Evolutionary conservation across 2,888 invertebrate species (phyloP).

Genomic region (Aphodius granarius): DNA sequence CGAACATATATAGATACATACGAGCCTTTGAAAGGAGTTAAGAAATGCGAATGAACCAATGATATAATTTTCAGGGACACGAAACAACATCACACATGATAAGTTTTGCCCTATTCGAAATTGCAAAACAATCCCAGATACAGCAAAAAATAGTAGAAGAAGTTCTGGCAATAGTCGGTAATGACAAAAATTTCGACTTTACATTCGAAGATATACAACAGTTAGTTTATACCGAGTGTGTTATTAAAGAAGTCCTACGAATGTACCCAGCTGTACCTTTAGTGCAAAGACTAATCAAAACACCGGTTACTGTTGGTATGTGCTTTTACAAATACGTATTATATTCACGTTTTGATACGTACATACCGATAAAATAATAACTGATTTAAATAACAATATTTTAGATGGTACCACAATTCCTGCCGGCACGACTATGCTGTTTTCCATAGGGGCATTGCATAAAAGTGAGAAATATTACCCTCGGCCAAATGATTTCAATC

Average conservation of each 20-base stretch:
- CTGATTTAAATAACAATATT: no score
- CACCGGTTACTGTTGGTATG: neutral
- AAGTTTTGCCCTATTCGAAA: neutral
- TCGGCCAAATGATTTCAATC: neutral
- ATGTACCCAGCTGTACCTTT: neutral
- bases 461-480: neutral
- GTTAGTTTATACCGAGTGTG: neutral
- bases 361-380: no score
- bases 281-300: neutral
- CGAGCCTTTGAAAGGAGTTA: no score
- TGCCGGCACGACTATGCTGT: neutral
- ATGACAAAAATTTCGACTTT: neutral
- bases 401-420: neutral
- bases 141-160: slow-evolving; percentile 1
- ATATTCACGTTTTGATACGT: no score
- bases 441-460: neutral
- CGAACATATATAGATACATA: no score
- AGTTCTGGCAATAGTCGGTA: neutral
- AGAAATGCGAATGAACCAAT: no score
- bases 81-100: neutral
- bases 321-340: neutral
- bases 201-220: slow-evolving; percentile 5
- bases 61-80: neutral
- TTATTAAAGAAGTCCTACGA: slow-evolving; percentile 1
- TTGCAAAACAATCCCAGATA: neutral